Evolutionary conservation across 2,797 vertebrate genomes (phyloP).

Genomic region (Peromyscus attwateri): DNA sequence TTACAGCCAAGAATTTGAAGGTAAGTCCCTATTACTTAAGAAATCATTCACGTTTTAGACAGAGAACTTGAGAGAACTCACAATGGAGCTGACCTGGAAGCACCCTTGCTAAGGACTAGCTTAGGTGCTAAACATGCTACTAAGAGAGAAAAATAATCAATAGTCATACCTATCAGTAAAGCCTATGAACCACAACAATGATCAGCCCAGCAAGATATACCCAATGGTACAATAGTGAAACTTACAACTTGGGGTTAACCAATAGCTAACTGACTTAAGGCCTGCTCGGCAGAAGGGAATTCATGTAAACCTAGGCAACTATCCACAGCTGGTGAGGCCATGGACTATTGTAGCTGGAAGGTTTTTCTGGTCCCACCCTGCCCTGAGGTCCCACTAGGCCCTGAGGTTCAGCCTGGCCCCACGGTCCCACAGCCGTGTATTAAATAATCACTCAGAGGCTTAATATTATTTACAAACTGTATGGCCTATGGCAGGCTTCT

Average conservation of each 20-base stretch:
- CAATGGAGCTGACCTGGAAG: not conserved
- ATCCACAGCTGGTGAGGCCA: not conserved
- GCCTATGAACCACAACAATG: not conserved
- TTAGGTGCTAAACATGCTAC: not conserved
- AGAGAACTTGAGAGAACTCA: not conserved
- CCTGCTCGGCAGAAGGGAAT: not conserved
- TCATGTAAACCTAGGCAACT: not conserved
- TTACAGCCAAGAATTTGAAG: not conserved
- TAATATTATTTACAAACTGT: no score
- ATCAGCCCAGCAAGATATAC: not conserved
- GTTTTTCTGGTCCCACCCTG: no score
- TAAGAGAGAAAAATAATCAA: not conserved
- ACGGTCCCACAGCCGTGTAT: no score
- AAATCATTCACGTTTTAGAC: not conserved
- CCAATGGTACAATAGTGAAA: not conserved
- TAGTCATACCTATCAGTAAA: not conserved
- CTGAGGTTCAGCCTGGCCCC: no score
- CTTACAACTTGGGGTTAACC: not conserved
- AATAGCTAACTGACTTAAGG: not conserved
- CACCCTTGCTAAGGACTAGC: not conserved
- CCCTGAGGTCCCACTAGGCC: no score
- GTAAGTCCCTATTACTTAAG: not conserved
- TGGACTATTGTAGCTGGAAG: no score
- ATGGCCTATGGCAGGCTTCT: no score
- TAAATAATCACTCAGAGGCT: no score